These are phyloP conservation scores for Neotoma lepida DNA, from an alignment of 2,113 vertebrate species.

Conservation along the genomic window DNA sequence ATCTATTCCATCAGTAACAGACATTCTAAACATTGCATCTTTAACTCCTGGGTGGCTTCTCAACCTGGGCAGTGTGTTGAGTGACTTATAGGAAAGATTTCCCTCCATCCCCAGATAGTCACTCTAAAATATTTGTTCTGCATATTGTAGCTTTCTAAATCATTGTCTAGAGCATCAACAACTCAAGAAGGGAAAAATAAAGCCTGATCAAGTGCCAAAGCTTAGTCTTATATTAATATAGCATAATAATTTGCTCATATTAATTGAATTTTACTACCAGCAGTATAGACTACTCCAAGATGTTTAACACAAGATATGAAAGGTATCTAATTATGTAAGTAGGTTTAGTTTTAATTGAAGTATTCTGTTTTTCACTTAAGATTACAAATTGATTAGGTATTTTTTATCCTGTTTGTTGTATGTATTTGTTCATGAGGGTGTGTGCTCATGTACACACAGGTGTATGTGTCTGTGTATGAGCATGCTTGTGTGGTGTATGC, in stretches of 20 bases:
- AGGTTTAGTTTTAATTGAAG: background rate
- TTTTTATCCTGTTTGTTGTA: background rate
- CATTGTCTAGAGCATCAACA: background rate
- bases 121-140: background rate
- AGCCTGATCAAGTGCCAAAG: background rate
- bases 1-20: background rate
- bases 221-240: background rate
- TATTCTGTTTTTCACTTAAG: background rate
- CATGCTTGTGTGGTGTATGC: background rate
- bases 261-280: background rate
- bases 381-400: background rate
- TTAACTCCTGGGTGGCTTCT: background rate
- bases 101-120: background rate
- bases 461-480: background rate
- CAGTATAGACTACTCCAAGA: background rate
- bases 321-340: background rate
- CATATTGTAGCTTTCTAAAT: background rate
- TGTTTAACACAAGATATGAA: background rate
- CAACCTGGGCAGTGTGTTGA: background rate
- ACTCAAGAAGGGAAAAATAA: background rate
- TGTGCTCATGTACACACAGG: background rate
- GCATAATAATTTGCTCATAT: background rate
- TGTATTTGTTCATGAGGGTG: background rate
- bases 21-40: background rate
- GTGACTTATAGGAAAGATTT: background rate